Evolutionary conservation across 2,888 invertebrate species (phyloP), one percentile per base, ranked within the genome.

Genomic region (Erpobdella octoculata): DNA sequence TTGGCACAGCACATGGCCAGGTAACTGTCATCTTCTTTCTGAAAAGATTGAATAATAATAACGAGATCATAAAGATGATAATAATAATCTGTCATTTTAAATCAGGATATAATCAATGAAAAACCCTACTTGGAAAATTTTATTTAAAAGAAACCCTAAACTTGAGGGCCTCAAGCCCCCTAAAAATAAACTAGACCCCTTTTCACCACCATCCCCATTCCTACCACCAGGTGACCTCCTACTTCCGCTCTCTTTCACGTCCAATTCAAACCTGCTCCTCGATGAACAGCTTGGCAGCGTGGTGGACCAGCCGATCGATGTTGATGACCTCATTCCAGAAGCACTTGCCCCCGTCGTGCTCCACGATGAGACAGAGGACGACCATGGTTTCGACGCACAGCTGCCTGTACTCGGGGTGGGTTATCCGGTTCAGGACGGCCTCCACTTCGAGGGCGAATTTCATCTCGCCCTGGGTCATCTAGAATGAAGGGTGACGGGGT

Each of bases 261-360:
- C n/a, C n/a, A n/a, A n/a, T n/a, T n/a, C n/a, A n/a, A n/a, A 93
- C 93, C 88, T 97, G 97, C 85, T 98, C 96, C 78, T 91, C 90
- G 72, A 98, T 86, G 84, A 97, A 99, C 80, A 97, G 88, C 77
- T 90, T 88, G 84, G 98, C 97, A 21, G 96, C 97, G 79, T 89
- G 90, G 79, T 93, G 92, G 25, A 98, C 94, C 73, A 99, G 86
- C 78, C 90, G 89, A 82, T 97, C 96, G 0, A 97, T 91, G 74
- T 82, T 79, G 68, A 86, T 81, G 18, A 53, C 53, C 37, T 78
- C 75, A 53, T 78, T 74, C 67, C 79, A 77, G 65, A 76, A 76
- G 58, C 80, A 73, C 59, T 78, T 77, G 38, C 79, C 76, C 72
- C 76, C 76, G 71, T 82, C 82, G 64, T 79, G 79, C 73, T 82